These are phyloP conservation scores for Tipula helvola DNA, from an alignment of 2,888 invertebrate species.

Conservation along the genomic window DNA sequence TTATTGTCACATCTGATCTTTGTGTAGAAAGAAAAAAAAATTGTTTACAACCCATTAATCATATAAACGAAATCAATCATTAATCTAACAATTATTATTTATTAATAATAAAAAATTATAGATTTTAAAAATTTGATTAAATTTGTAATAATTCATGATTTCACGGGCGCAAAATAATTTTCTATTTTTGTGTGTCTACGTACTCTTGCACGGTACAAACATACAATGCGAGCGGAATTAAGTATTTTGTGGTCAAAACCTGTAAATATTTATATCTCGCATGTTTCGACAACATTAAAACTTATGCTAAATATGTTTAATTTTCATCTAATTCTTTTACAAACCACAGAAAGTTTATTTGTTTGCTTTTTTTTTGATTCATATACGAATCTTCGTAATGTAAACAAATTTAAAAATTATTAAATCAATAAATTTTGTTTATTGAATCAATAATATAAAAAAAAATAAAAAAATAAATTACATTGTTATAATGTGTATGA, in stretches of 20 bases:
- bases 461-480: neutral
- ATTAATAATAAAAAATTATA: neutral
- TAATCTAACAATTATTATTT: neutral
- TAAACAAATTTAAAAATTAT: neutral
- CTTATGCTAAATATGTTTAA: neutral
- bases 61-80: neutral
- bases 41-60: neutral
- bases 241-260: neutral
- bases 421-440: neutral
- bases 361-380: neutral
- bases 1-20: neutral
- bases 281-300: neutral
- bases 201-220: neutral
- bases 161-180: neutral
- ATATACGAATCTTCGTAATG: neutral
- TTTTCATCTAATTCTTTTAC: neutral
- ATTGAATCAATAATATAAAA: neutral
- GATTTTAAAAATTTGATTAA: neutral
- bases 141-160: neutral
- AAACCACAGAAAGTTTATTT: neutral
- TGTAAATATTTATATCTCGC: neutral
- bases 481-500: neutral
- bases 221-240: neutral
- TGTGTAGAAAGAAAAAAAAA: neutral
- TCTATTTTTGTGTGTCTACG: neutral